Evolutionary conservation across 2,797 vertebrate species (phyloP).

Genomic region (Enteromius paludinosus): DNA sequence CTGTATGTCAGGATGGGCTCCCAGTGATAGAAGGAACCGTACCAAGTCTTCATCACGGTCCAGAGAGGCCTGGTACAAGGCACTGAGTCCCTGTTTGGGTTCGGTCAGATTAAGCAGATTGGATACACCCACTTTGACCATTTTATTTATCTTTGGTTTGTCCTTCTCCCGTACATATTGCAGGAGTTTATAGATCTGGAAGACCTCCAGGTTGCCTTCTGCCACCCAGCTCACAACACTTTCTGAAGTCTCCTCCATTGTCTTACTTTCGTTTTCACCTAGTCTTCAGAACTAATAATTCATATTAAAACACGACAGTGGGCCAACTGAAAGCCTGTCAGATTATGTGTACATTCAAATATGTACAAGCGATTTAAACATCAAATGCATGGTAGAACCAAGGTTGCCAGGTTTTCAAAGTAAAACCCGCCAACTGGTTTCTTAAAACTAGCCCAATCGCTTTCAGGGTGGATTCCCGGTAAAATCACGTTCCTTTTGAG

Average conservation of each 20-base stretch:
- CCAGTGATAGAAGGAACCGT: constrained; percentile 76
- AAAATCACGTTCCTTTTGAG: no score
- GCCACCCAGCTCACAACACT: constrained; percentile 52
- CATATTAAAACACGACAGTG: not conserved
- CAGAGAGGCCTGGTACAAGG: constrained; percentile 76
- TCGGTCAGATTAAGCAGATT: constrained; percentile 82
- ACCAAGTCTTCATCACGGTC: constrained; percentile 79
- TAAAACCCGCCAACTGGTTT: no score
- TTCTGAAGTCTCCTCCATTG: constrained; percentile 28
- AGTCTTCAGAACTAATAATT: not conserved
- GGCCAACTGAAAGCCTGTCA: not conserved
- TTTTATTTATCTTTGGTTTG: constrained; percentile 79
- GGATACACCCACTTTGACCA: constrained; percentile 76
- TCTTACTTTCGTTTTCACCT: not conserved
- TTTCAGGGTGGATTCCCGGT: no score
- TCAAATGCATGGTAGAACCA: not conserved
- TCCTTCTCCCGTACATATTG: constrained; percentile 79
- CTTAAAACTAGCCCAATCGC: no score
- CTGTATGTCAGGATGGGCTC: constrained; percentile 77
- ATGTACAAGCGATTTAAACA: not conserved
- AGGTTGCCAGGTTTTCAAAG: no score
- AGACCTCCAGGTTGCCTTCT: constrained; percentile 76
- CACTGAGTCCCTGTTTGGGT: constrained; percentile 74
- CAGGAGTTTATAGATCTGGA: constrained; percentile 85
- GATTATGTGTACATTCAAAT: constrained; percentile 10